phyloP scores from a whole-genome alignment of 2,797 vertebrate genomes.

The Menidia menidia region DNA sequence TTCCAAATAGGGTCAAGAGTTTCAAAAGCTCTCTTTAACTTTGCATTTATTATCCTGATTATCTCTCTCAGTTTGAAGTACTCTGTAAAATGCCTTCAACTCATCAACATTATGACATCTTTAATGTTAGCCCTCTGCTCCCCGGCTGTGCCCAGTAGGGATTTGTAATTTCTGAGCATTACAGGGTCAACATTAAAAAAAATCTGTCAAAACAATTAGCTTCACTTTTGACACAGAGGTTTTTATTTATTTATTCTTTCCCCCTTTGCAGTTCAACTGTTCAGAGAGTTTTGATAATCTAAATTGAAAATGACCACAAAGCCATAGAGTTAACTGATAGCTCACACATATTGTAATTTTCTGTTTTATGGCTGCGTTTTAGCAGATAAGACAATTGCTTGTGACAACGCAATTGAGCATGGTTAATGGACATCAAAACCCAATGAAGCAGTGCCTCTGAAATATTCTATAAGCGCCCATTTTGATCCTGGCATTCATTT shows the following conservation, averaged over 20 bases:
- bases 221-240: slow-evolving; percentile 60
- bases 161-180: slow-evolving; percentile 37
- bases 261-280: slow-evolving; percentile 30
- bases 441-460: slow-evolving; percentile 68
- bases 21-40: slow-evolving; percentile 36
- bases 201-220: slow-evolving; percentile 58
- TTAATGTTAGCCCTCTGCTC: slow-evolving; percentile 26
- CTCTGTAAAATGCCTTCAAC: slow-evolving; percentile 42
- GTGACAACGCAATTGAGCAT: slow-evolving; percentile 82
- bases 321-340: slow-evolving; percentile 64
- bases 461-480: slow-evolving; percentile 70
- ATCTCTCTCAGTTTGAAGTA: slow-evolving; percentile 44
- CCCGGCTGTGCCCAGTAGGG: slow-evolving; percentile 26
- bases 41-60: slow-evolving; percentile 53
- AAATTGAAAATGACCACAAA: slow-evolving; percentile 82
- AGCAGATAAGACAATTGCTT: slow-evolving; percentile 84
- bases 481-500: slow-evolving; percentile 73
- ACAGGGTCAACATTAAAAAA: slow-evolving; percentile 59
- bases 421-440: slow-evolving; percentile 80
- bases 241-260: slow-evolving; percentile 46
- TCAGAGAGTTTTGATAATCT: slow-evolving; percentile 68
- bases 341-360: slow-evolving; percentile 75
- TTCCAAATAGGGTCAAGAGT: slow-evolving; percentile 11
- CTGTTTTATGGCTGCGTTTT: slow-evolving; percentile 77
- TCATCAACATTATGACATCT: slow-evolving; percentile 58